Evolutionary conservation across 2,888 invertebrate species (phyloP).

Genomic region (Leucania comma): DNA sequence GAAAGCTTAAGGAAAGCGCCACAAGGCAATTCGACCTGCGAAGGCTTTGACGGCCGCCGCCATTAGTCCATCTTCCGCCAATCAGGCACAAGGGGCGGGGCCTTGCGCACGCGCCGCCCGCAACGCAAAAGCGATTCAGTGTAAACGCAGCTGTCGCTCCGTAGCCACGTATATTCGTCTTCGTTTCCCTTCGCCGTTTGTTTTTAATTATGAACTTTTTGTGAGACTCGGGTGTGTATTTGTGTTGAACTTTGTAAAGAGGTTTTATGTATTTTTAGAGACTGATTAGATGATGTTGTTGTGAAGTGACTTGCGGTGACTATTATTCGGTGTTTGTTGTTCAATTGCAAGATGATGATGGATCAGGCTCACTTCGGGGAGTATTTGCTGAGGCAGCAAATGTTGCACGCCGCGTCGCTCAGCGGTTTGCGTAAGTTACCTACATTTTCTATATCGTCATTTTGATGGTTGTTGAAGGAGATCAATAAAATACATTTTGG

Average conservation of each 20-base stretch:
- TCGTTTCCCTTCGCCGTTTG: constrained; percentile 69
- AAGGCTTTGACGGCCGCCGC: constrained; percentile 79
- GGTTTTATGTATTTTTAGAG: constrained; percentile 65
- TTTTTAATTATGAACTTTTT: constrained; percentile 83
- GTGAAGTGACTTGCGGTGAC: constrained; percentile 81
- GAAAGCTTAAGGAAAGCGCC: constrained; percentile 81
- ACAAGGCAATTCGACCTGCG: constrained; percentile 66
- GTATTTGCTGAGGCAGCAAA: constrained; percentile 88
- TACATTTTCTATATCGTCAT: background rate
- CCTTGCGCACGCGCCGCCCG: constrained; percentile 88
- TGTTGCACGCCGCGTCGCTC: constrained; percentile 87
- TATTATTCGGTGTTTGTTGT: constrained; percentile 67
- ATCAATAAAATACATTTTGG: background rate
- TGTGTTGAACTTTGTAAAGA: constrained; percentile 64
- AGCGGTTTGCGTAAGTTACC: constrained; percentile 85
- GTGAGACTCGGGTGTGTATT: constrained; percentile 70
- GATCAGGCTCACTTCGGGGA: constrained; percentile 89
- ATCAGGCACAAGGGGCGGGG: constrained; percentile 79
- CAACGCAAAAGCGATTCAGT: constrained; percentile 77
- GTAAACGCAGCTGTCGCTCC: constrained; percentile 84
- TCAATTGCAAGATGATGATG: constrained; percentile 84
- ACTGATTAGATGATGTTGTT: constrained; percentile 75
- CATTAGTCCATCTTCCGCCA: constrained; percentile 81
- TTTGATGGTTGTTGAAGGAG: background rate
- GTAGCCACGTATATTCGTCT: constrained; percentile 75